Conservation (phyloP, 2,113 vertebrate genomes). For the Limanda limanda region DNA sequence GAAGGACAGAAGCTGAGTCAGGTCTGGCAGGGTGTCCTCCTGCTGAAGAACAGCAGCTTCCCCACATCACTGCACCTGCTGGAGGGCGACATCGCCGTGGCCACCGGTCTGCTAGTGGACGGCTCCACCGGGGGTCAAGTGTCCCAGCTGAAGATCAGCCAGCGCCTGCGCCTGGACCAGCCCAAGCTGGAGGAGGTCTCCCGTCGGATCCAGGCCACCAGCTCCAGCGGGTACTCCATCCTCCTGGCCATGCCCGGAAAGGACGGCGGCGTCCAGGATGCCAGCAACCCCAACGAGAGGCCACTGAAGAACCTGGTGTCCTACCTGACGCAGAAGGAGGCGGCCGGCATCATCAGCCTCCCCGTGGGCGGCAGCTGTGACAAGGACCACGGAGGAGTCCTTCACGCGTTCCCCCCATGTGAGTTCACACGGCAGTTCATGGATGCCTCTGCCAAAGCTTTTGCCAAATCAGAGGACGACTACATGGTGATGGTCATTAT, state of each 20-base stretch:
- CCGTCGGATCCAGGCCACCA: conserved; percentile 95
- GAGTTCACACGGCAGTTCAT: conserved; percentile 99
- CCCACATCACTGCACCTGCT: conserved; percentile 96
- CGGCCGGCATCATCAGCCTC: conserved; percentile 97
- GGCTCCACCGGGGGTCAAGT: conserved; percentile 87
- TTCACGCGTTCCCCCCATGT: conserved; percentile 97
- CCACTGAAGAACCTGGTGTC: conserved; percentile 98
- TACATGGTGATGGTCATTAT: conserved; percentile 99
- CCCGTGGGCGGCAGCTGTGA: conserved; percentile 93
- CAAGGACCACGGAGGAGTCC: conserved; percentile 96
- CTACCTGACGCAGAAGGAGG: conserved; percentile 99
- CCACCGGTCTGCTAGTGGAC: conserved; percentile 88
- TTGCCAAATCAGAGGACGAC: conserved; percentile 98
- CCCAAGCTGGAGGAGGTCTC: conserved; percentile 97
- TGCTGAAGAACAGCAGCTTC: conserved; percentile 98
- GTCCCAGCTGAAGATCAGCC: conserved; percentile 96
- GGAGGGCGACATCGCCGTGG: conserved; percentile 90
- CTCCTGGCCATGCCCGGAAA: conserved; percentile 92
- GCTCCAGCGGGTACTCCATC: conserved; percentile 89
- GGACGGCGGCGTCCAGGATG: conserved; percentile 74
- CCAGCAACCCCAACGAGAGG: conserved; percentile 90
- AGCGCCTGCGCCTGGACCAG: conserved; percentile 96
- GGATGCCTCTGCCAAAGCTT: conserved; percentile 95
- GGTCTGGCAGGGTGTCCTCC: conserved; percentile 95
- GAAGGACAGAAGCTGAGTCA: conserved; percentile 85